Conservation (phyloP, 2,113 vertebrate species). For the Triplophysa tibetana region DNA sequence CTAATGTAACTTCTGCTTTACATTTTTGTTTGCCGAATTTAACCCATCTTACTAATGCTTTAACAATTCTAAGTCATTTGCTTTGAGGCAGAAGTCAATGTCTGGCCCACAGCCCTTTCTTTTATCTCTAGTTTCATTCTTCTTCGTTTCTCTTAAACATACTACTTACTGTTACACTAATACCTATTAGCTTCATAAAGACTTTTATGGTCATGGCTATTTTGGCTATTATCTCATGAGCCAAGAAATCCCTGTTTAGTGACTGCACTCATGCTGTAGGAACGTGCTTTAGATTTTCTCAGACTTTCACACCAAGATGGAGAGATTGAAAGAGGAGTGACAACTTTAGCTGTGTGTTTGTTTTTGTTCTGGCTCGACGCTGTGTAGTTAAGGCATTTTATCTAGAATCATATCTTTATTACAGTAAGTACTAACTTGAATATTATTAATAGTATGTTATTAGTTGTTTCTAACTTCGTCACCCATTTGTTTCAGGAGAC, state of each 20-base stretch:
- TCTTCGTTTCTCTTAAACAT: not conserved
- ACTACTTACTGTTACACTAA: not conserved
- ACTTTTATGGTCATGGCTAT: not conserved
- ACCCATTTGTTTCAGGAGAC: conserved; percentile 75
- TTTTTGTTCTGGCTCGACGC: conserved; percentile 7
- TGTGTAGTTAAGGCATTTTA: not conserved
- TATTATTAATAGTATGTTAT: too few species aligned
- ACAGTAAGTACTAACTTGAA: too few species aligned
- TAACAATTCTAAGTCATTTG: too few species aligned
- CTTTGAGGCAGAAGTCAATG: too few species aligned
- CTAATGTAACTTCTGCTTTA: too few species aligned
- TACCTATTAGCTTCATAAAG: not conserved
- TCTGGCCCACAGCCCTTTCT: not conserved
- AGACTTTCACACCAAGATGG: conserved; percentile 50
- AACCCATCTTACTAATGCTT: too few species aligned
- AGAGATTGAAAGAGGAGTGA: conserved; percentile 41
- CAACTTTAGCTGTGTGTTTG: conserved; percentile 17
- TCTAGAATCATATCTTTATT: not conserved
- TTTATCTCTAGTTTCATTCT: not conserved
- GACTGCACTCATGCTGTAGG: conserved; percentile 39
- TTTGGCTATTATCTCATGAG: not conserved
- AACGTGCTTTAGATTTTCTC: conserved; percentile 38
- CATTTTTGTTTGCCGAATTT: too few species aligned
- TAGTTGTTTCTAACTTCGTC: not conserved
- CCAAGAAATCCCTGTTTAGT: conserved; percentile 32